These are phyloP conservation scores for pig (Sus scrofa) DNA, from an alignment of 2,113 vertebrate species.

Conservation along the genomic window DNA sequence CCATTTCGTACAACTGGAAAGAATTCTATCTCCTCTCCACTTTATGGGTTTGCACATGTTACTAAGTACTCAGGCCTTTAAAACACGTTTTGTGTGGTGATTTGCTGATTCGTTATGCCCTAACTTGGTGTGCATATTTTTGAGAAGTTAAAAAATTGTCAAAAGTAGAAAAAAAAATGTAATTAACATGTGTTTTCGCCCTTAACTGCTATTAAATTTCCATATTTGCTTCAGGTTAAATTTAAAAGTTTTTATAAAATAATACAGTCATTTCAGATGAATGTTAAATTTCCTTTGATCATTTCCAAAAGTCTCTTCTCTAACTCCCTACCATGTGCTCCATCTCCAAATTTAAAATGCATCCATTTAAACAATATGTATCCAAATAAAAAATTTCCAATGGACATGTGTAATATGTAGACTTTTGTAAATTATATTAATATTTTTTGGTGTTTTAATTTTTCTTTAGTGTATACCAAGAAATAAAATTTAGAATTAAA, in stretches of 20 bases:
- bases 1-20: slow-evolving; percentile 80
- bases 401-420: background rate
- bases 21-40: slow-evolving; percentile 62
- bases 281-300: slow-evolving; percentile 19
- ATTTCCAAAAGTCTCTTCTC: background rate
- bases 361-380: background rate
- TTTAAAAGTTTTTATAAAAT: slow-evolving; percentile 34
- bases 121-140: background rate
- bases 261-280: slow-evolving; percentile 10
- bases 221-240: background rate
- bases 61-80: slow-evolving; percentile 63
- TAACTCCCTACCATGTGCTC: background rate
- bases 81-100: background rate
- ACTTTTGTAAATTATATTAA: background rate
- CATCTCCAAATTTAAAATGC: background rate
- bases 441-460: background rate
- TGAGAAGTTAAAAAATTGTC: slow-evolving; percentile 19
- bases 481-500: slow-evolving; percentile 50
- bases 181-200: background rate
- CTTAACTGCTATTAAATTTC: slow-evolving; percentile 36
- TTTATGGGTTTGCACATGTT: slow-evolving; percentile 58
- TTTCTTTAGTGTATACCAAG: background rate
- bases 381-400: background rate
- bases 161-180: background rate
- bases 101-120: slow-evolving; percentile 30